Percentiles rank a stretch among this genome's conserved stretches.
These are phyloP conservation scores for Xylocampa areola DNA, from an alignment of 2,888 invertebrate genomes.

Conservation along the genomic window DNA sequence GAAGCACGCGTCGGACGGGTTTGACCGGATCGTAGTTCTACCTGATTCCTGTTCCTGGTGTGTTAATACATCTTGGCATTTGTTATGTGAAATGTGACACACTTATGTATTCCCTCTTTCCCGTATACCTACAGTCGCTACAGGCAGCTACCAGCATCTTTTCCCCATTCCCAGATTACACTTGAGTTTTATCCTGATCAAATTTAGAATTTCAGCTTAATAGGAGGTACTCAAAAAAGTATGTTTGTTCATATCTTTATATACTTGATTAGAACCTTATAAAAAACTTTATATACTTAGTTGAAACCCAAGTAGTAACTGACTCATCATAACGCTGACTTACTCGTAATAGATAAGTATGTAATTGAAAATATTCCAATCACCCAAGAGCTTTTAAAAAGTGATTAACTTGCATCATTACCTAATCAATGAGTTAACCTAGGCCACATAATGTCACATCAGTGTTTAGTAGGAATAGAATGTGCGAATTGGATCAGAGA, in stretches of 20 bases:
- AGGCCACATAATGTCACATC: conserved; percentile 61
- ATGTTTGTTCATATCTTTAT: too few relatives aligned
- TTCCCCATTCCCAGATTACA: background rate
- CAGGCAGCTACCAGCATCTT: background rate
- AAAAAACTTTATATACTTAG: too few relatives aligned
- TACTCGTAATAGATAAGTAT: background rate
- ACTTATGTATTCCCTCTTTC: conserved; percentile 24
- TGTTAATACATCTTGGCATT: conserved; percentile 78
- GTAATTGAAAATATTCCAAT: conserved; percentile 3
- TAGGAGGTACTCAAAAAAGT: too few relatives aligned
- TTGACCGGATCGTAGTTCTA: conserved; percentile 90
- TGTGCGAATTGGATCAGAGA: conserved; percentile 86
- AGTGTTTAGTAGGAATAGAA: conserved; percentile 76
- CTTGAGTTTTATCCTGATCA: background rate
- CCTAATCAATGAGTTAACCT: conserved; percentile 56
- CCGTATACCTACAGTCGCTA: conserved; percentile 3
- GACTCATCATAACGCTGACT: background rate
- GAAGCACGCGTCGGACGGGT: conserved; percentile 89
- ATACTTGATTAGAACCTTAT: too few relatives aligned
- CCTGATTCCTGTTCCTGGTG: conserved; percentile 90
- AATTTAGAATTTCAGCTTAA: background rate
- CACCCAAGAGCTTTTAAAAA: conserved; percentile 11
- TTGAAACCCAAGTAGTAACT: background rate
- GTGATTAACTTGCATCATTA: conserved; percentile 36
- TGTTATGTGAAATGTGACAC: conserved; percentile 67